These are phyloP conservation scores for Pyrrhosoma nymphula DNA, from an alignment of 2,888 invertebrate genomes.

Conservation along the genomic window DNA sequence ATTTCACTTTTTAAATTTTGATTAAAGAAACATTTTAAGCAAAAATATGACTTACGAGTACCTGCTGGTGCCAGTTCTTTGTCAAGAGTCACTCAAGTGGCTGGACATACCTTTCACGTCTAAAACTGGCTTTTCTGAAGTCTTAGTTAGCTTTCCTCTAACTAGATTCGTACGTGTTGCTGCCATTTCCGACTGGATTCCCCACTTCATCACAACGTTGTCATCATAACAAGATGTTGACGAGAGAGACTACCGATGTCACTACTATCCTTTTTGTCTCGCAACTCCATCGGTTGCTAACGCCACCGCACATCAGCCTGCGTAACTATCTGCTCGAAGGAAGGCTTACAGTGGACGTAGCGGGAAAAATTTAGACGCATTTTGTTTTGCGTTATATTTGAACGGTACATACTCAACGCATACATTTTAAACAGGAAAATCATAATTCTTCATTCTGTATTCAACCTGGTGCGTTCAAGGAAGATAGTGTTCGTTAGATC, in stretches of 20 bases:
- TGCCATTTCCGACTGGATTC: neutral
- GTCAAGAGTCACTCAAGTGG: neutral
- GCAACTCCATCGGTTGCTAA: neutral
- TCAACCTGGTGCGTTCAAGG: no score
- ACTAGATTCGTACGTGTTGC: neutral
- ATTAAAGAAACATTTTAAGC: neutral
- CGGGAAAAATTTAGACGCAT: neutral
- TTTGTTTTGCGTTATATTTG: neutral
- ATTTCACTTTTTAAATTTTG: neutral
- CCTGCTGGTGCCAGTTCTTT: neutral
- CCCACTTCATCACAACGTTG: neutral
- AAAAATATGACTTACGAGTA: neutral
- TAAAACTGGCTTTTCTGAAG: neutral
- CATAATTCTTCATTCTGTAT: no score
- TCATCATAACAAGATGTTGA: neutral
- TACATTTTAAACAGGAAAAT: no score
- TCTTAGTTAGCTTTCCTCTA: neutral
- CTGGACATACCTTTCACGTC: neutral
- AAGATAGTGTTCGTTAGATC: no score
- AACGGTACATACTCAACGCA: neutral
- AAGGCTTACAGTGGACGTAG: no score
- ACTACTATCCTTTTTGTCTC: neutral
- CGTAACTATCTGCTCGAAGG: neutral
- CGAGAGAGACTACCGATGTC: neutral
- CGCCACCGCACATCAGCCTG: neutral